phyloP scores from a whole-genome alignment of 2,888 invertebrate genomes.

The Epirrhoe alternata region DNA sequence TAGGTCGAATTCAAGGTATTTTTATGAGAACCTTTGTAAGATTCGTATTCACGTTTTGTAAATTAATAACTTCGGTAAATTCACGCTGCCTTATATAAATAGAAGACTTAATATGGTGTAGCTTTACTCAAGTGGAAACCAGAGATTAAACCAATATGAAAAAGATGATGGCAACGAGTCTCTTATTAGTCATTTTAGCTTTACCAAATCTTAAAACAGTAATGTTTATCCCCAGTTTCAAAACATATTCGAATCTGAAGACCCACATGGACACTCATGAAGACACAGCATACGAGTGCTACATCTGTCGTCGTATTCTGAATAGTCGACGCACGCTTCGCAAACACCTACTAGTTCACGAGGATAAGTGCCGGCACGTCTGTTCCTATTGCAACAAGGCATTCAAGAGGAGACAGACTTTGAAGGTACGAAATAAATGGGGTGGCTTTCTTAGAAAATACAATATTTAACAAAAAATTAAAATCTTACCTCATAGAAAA shows the following conservation, averaged over 20 bases:
- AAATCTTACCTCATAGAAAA: too few relatives aligned
- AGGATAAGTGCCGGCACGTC: conserved; percentile 80
- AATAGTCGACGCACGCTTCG: conserved; percentile 83
- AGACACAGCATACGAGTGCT: conserved; percentile 82
- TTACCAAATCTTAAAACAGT: background rate
- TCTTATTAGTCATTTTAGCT: too few relatives aligned
- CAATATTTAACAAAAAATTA: too few relatives aligned
- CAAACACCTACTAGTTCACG: conserved; percentile 82
- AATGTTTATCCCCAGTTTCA: conserved; percentile 66
- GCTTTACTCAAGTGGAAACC: too few relatives aligned
- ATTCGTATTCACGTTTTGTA: too few relatives aligned
- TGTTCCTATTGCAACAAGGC: conserved; percentile 84
- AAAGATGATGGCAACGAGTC: too few relatives aligned
- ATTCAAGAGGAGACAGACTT: conserved; percentile 80
- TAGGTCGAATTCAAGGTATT: too few relatives aligned
- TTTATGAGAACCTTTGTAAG: too few relatives aligned
- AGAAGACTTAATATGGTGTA: too few relatives aligned
- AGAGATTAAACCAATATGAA: too few relatives aligned
- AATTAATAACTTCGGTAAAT: too few relatives aligned
- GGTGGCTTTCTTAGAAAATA: background rate
- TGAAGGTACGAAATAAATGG: conserved; percentile 63
- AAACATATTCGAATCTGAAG: conserved; percentile 83
- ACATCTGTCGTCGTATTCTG: conserved; percentile 79
- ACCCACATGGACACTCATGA: conserved; percentile 85
- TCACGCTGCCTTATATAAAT: too few relatives aligned